phyloP scores from a whole-genome alignment of 2,113 vertebrate species.

The Semnopithecus entellus region DNA sequence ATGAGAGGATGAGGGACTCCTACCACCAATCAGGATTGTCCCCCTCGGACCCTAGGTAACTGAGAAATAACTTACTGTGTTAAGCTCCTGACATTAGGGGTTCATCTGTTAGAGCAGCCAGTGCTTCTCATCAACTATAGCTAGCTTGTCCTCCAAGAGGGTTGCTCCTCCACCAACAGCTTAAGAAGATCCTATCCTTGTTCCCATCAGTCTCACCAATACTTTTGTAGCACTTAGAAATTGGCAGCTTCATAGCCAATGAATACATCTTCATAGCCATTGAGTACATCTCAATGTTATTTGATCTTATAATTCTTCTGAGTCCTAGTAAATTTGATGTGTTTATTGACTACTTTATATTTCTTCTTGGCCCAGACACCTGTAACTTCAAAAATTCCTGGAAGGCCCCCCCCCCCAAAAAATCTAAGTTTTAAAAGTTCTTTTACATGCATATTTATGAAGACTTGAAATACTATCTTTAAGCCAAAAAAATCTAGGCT shows the following conservation, averaged over 20 bases:
- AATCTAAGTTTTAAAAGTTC: conserved; percentile 51
- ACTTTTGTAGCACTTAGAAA: background rate
- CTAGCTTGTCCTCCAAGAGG: background rate
- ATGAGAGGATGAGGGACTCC: background rate
- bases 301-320: background rate
- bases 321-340: background rate
- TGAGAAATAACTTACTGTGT: background rate
- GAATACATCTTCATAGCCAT: background rate
- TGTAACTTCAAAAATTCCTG: conserved; percentile 49
- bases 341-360: conserved; percentile 28
- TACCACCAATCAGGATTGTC: background rate
- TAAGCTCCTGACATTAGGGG: background rate
- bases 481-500: conserved; percentile 1
- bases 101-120: background rate
- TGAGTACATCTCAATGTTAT: background rate
- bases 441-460: conserved; percentile 52
- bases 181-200: background rate
- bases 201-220: background rate
- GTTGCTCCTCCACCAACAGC: background rate
- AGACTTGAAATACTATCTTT: conserved; percentile 48
- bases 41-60: background rate
- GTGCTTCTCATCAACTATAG: background rate
- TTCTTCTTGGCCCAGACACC: conserved; percentile 41
- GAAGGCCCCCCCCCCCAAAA: background rate
- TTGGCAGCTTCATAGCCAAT: background rate